A percentile compares a stretch with the other conserved stretches of the same genome.
phyloP scores from a whole-genome alignment of 1,140 invertebrate species.

The Steinernema feltiae region DNA sequence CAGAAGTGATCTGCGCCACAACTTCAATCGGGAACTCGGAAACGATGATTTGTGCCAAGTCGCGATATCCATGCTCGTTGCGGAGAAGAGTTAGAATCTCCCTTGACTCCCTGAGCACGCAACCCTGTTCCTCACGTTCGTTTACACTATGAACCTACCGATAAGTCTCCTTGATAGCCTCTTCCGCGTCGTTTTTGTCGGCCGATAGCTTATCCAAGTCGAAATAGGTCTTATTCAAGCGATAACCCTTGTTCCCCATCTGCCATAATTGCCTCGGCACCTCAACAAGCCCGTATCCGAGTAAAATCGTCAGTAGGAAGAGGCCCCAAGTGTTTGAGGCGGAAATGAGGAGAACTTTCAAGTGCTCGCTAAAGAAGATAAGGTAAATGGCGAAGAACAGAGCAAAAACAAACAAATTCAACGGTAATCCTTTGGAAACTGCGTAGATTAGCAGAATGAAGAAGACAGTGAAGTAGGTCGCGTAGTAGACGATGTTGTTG shows the following conservation, averaged over 20 bases:
- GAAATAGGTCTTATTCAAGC: conserved; percentile 82
- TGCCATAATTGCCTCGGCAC: conserved; percentile 79
- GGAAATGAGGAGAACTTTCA: conserved; percentile 94
- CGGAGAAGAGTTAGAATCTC: conserved; percentile 51
- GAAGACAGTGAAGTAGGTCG: conserved; percentile 90
- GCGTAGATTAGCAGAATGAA: conserved; percentile 89
- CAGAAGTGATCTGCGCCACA: conserved; percentile 20
- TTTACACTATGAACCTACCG: conserved; percentile 64
- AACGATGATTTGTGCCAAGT: conserved; percentile 45
- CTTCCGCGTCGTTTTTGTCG: conserved; percentile 94
- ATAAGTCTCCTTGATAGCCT: conserved; percentile 87
- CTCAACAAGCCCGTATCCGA: conserved; percentile 94
- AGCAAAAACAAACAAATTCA: conserved; percentile 71
- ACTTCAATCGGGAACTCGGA: conserved; percentile 40
- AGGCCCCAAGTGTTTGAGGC: conserved; percentile 99
- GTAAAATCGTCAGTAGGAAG: conserved; percentile 82
- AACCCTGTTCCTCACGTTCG: not conserved
- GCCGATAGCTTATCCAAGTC: conserved; percentile 89
- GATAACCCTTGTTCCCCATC: conserved; percentile 51
- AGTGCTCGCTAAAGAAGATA: conserved; percentile 67
- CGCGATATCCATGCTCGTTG: conserved; percentile 42
- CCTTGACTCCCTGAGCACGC: conserved; percentile 43
- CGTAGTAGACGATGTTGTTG: conserved; percentile 97
- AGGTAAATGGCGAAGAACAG: conserved; percentile 50
- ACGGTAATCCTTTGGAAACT: conserved; percentile 75